A percentile compares a stretch with the other conserved stretches of the same genome.
Evolutionary conservation across 2,113 vertebrate species (phyloP).

Genomic region (Sander vitreus): DNA sequence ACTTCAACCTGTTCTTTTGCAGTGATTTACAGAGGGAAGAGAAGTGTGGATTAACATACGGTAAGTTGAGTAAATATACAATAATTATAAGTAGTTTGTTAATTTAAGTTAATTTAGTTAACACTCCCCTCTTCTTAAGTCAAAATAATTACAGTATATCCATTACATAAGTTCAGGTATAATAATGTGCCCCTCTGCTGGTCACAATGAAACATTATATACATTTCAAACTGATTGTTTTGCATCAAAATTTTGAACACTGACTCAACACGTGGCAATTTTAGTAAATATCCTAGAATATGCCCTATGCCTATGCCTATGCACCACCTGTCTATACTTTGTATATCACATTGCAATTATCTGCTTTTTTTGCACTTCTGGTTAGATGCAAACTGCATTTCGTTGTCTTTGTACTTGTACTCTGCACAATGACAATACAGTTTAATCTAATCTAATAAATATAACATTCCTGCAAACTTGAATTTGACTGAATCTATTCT

Average conservation of each 20-base stretch:
- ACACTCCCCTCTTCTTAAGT: no score
- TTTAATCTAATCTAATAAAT: no score
- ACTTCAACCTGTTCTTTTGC: slow-evolving; percentile 47
- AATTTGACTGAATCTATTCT: slow-evolving; percentile 5
- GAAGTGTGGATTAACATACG: slow-evolving; percentile 80
- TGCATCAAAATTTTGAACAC: background rate
- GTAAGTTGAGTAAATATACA: slow-evolving; percentile 62
- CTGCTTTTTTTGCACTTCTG: no score
- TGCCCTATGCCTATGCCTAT: no score
- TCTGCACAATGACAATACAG: no score
- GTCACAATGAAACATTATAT: background rate
- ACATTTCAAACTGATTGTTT: background rate
- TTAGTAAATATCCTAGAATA: background rate
- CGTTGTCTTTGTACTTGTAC: no score
- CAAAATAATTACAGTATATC: background rate
- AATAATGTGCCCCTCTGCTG: background rate
- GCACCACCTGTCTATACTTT: no score
- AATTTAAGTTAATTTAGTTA: no score
- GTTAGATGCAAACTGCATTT: no score
- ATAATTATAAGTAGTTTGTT: background rate
- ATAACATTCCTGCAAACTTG: background rate
- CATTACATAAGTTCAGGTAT: background rate
- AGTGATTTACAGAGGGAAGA: slow-evolving; percentile 94
- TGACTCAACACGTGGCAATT: background rate
- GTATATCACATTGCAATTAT: no score